Evolutionary conservation across 2,113 vertebrate species (phyloP).

Genomic region (Girardinichthys multiradiatus): DNA sequence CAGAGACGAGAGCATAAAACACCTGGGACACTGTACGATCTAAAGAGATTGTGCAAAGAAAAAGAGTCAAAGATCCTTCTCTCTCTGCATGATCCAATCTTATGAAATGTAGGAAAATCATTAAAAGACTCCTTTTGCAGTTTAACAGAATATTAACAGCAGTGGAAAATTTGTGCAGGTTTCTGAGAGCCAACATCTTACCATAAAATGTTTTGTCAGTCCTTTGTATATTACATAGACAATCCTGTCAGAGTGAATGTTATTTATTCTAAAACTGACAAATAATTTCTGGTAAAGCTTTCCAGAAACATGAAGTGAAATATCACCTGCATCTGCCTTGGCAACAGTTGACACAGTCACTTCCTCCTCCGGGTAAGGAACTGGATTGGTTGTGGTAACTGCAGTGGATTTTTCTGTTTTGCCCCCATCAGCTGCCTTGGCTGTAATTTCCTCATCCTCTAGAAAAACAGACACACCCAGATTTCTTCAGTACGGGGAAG

Average conservation of each 20-base stretch:
- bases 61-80: no score
- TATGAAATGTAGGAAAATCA: no score
- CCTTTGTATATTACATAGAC: neutral
- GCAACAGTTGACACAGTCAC: slow-evolving; percentile 13
- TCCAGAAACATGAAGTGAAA: neutral
- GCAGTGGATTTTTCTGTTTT: slow-evolving; percentile 7
- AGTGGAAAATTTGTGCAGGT: no score
- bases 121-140: no score
- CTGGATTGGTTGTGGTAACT: slow-evolving; percentile 1
- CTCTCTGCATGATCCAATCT: no score
- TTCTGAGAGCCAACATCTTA: no score
- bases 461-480: neutral
- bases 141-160: no score
- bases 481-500: slow-evolving; percentile 5
- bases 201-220: no score
- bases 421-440: neutral
- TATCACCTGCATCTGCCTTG: slow-evolving; percentile 19
- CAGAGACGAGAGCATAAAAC: no score
- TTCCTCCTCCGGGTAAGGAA: slow-evolving; percentile 24
- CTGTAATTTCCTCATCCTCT: slow-evolving; percentile 21
- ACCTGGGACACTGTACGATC: no score
- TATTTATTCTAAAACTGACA: neutral
- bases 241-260: neutral
- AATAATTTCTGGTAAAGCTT: neutral
- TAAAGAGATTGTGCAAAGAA: no score